Percentiles rank a stretch among this genome's conserved stretches.
Evolutionary conservation across 30 jellyfish, hydroid and myxozoan genomes (phyloP).

Genomic region (Mastigias papua): DNA sequence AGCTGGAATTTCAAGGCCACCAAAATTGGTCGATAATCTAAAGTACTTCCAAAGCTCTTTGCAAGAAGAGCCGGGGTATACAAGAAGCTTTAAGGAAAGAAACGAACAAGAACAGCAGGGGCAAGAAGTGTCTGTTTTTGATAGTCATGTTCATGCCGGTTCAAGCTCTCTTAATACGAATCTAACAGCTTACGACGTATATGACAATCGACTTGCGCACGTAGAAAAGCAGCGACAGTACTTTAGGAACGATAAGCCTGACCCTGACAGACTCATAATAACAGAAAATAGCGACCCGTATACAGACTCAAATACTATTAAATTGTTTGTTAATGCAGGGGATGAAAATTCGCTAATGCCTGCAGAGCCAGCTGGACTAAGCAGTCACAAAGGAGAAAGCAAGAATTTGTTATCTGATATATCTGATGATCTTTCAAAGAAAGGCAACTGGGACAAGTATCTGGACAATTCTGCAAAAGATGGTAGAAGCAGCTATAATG

Average conservation of each 20-base stretch:
- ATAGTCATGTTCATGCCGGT: background rate
- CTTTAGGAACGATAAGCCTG: slow-evolving; percentile 30
- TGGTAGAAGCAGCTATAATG: background rate
- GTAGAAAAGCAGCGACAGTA: slow-evolving; percentile 57
- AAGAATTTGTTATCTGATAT: slow-evolving; percentile 2
- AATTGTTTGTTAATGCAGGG: slow-evolving; percentile 69
- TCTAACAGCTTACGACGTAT: slow-evolving; percentile 55
- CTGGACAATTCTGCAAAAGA: background rate
- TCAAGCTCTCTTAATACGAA: background rate
- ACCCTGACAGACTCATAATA: slow-evolving; percentile 59
- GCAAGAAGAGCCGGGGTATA: slow-evolving; percentile 11
- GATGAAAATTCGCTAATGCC: slow-evolving; percentile 56
- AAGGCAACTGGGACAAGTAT: background rate
- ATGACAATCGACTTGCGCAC: slow-evolving; percentile 59
- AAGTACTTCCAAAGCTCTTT: slow-evolving; percentile 50
- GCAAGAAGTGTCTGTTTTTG: background rate
- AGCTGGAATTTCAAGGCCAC: background rate
- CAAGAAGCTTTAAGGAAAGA: background rate
- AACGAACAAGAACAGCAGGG: background rate
- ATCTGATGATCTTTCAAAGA: slow-evolving; percentile 23
- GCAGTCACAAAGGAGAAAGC: slow-evolving; percentile 17
- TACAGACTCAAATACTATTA: slow-evolving; percentile 59
- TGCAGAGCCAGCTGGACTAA: slow-evolving; percentile 25
- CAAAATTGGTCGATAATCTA: slow-evolving; percentile 6
- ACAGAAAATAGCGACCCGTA: slow-evolving; percentile 62